Base-by-base conservation (phyloP, 1,140 invertebrate genomes). In the Gyrodactylus bullatarudis region DNA sequence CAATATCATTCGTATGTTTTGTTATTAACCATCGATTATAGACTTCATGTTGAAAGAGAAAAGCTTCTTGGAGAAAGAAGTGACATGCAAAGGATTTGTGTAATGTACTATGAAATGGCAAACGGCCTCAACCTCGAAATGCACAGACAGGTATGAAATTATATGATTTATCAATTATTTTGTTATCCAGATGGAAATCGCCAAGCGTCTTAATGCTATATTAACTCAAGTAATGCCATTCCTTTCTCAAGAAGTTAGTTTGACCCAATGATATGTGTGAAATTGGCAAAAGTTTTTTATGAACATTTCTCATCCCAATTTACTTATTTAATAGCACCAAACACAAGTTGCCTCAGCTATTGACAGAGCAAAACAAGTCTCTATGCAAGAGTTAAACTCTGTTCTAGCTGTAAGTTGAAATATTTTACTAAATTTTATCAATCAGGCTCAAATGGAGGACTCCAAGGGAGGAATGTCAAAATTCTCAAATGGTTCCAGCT, bases 81-180 rank as follows among this genome's bases (percentile, higher is more conserved):
- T 81, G 89, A 93, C 84, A 92, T 93, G 87, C 89, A 92, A 82
- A 86, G 90, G 83, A 89, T 92, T 84, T 93, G 92, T 83, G 89
- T 92, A 78, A 92, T 93, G 89, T 97, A 97, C 84, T 97, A 96
- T 85, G 93, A 97, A 85, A 96, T 97, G 91, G 93, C 91, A 26
- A 95, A 95, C 84, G 91, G 91, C 76, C 85, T 97, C 79, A 96
- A 96, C 83, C 90, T 96, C 78, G 94, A 98, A 85, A 94, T 97
- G 90, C 91, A 95, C 83, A 97, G 97, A 86, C 94, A 95, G 87
- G 89, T 93, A 23, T 21, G 23, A 68, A 1, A 2, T 68, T 2
- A 68, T 68, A 21, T 68, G 20, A 69, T 27, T 24, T 23, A 20
- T 71, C 76, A 73, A 69, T 54, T 54, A 16, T n/a, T 69, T 21